Base-by-base conservation (phyloP, 2,113 vertebrate species). In the Tyrannus savana region DNA sequence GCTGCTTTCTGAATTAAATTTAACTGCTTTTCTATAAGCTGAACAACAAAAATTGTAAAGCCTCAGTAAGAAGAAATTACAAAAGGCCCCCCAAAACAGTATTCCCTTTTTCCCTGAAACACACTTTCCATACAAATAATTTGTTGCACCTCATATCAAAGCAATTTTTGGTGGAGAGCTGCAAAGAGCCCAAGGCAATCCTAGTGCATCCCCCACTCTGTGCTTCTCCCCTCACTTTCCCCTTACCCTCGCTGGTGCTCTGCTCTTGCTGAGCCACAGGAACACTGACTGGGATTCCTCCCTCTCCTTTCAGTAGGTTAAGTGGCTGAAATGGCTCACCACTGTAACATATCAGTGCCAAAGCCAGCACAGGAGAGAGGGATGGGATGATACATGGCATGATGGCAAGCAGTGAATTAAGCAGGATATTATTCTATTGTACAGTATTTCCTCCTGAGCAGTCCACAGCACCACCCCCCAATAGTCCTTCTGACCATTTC, bases 301-400 rank as follows among this genome's bases (percentile, higher is more conserved):
- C 47, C 78, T 6, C 55, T 53, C 19, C 46, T 12, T 37, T 24
- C 8, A 28, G 73, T 4, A 41, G 39, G 22, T 15, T 25, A 58
- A 9, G 24, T n/a, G 41, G 31, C 42, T 56, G 50, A 39, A 63
- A 33, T 4, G 4, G 58, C 46, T 89, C 84, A 56, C 30, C 3
- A 4, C 12, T 6, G 8, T 12, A 55, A 15, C 64, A 12, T 14
- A 25, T 3, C 72, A 24, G 31, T 1, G 2, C 66, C 6, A 5
- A 72, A 82, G 55, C 24, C 42, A 27, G 56, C 6, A 7, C 0
- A 0, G 60, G 47, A 37, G 28, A 13, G 14, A 0, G 0, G 49
- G 35, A 52, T 0, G 0, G 31, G 66, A 16, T 3, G 15, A 62
- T 14, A 58, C 9, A 25, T 0, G 0, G 44, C 44, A 56, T 1